These are phyloP conservation scores for Drosophila mojavensis DNA, from an alignment of 1,140 invertebrate species.

Conservation along the genomic window DNA sequence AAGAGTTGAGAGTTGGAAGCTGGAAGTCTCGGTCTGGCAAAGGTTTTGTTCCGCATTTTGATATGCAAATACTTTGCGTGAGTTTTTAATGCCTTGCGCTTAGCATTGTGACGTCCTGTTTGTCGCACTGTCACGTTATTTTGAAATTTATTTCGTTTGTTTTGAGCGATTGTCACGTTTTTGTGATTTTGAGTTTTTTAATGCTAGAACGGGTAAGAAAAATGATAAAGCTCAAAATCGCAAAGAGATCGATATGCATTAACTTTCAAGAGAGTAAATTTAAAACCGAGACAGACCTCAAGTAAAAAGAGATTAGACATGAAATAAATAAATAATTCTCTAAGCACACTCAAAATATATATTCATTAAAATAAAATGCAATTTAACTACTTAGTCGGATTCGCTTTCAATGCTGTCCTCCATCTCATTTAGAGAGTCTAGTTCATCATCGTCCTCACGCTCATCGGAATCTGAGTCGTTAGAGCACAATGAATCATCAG, in stretches of 20 bases:
- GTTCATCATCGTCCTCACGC: background rate
- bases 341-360: background rate
- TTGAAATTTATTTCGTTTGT: constrained; percentile 63
- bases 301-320: background rate
- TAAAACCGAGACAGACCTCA: background rate
- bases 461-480: constrained; percentile 27
- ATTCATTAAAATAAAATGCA: background rate
- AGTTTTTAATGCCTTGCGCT: constrained; percentile 49
- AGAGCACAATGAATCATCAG: background rate
- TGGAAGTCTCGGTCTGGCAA: constrained; percentile 3
- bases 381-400: constrained; percentile 24
- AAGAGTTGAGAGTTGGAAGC: constrained; percentile 9
- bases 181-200: constrained; percentile 57
- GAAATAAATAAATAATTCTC: background rate
- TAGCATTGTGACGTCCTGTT: constrained; percentile 45
- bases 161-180: constrained; percentile 74
- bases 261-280: background rate
- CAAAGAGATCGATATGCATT: background rate
- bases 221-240: constrained; percentile 9
- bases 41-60: constrained; percentile 42
- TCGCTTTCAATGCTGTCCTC: constrained; percentile 30
- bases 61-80: constrained; percentile 70
- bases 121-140: constrained; percentile 59
- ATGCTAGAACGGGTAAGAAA: constrained; percentile 30
- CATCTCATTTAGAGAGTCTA: background rate